A percentile compares a stretch with the other conserved stretches of the same genome.
Conservation (phyloP, 2,888 invertebrate genomes). For the Melipona beecheii region DNA sequence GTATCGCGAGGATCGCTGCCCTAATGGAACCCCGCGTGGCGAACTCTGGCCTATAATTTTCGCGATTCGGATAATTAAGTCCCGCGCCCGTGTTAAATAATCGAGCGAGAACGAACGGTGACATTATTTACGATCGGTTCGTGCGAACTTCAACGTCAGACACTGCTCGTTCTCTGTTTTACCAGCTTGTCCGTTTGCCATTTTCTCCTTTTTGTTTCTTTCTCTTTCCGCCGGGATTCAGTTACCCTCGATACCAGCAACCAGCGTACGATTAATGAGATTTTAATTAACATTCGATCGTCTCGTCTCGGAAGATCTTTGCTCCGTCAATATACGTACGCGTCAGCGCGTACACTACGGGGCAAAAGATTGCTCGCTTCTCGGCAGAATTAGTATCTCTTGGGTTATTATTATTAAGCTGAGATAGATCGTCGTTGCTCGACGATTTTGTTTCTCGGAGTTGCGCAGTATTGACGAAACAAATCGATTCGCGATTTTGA, state of each 20-base stretch:
- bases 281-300: slow-evolving; percentile 72
- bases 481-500: too few relatives aligned
- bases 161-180: not conserved
- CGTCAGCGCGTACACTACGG: not conserved
- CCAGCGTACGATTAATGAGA: slow-evolving; percentile 70
- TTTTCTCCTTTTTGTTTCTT: not conserved
- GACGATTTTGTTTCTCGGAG: too few relatives aligned
- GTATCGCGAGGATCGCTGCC: slow-evolving; percentile 18
- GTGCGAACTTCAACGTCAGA: slow-evolving; percentile 22
- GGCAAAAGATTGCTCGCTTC: not conserved
- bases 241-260: not conserved
- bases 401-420: too few relatives aligned
- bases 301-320: slow-evolving; percentile 56
- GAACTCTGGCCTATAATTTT: slow-evolving; percentile 50
- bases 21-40: slow-evolving; percentile 32
- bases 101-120: slow-evolving; percentile 48
- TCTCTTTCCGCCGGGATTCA: not conserved
- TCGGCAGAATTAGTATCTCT: not conserved
- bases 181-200: too few relatives aligned
- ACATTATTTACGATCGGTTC: slow-evolving; percentile 51
- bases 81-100: slow-evolving; percentile 33
- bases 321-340: slow-evolving; percentile 11
- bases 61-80: slow-evolving; percentile 56
- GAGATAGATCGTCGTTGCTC: too few relatives aligned
- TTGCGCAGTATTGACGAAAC: too few relatives aligned